Evolutionary conservation across 92 coral and sea anemone genomes (phyloP).

Genomic region (Montipora capitata): DNA sequence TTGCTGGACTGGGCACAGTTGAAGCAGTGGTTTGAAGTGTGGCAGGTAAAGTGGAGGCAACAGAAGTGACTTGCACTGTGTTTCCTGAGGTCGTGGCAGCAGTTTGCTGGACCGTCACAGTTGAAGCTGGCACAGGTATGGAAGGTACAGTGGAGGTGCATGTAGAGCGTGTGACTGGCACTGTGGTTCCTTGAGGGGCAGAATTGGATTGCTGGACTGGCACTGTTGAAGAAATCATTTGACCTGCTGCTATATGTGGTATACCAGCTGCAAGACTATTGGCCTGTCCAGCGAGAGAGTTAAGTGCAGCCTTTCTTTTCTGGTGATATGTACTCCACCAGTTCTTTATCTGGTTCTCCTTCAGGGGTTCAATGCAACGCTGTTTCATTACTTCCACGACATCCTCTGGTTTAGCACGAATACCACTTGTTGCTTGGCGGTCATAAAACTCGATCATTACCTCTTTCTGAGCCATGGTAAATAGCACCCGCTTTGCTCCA

Average conservation of each 20-base stretch:
- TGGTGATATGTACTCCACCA: conserved; percentile 69
- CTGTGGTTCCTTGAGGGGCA: background rate
- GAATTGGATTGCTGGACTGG: background rate
- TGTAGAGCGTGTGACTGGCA: conserved; percentile 11
- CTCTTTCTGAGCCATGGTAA: conserved; percentile 62
- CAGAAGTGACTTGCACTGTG: conserved; percentile 8
- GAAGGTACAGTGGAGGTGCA: conserved; percentile 11
- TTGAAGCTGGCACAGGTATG: conserved; percentile 7
- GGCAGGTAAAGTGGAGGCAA: background rate
- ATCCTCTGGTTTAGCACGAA: conserved; percentile 49
- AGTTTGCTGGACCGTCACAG: conserved; percentile 2
- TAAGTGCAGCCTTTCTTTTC: conserved; percentile 41
- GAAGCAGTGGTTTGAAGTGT: background rate
- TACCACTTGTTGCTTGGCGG: conserved; percentile 33
- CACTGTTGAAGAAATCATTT: background rate
- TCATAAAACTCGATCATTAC: conserved; percentile 63
- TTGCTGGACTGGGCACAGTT: conserved; percentile 9
- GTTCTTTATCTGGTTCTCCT: conserved; percentile 39
- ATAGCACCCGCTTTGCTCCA: conserved; percentile 47
- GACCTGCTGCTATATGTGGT: background rate
- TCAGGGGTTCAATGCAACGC: conserved; percentile 54
- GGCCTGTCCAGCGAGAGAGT: background rate
- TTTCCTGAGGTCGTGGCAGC: conserved; percentile 3
- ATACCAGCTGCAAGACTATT: background rate
- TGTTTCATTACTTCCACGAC: conserved; percentile 44